Evolutionary conservation across 2,113 vertebrate genomes (phyloP), one percentile per base, ranked within the genome.

Genomic region (Caracal caracal): DNA sequence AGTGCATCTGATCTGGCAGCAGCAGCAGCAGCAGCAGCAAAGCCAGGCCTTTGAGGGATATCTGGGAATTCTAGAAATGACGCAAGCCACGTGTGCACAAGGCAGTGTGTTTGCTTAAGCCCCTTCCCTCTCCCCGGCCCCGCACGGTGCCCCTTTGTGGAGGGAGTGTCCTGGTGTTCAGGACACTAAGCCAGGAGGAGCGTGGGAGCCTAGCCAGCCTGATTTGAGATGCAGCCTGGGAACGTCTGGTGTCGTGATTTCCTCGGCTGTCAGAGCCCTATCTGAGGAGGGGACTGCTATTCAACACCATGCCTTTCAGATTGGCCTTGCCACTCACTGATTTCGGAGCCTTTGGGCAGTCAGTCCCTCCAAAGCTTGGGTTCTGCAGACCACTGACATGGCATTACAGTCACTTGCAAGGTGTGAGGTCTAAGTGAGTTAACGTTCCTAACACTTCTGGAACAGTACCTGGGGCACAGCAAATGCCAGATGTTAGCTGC

Each of bases 131-230:
- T 81, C 66, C 53, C 11, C 3, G 1, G 63, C 5, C 71, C 40
- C 47, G 13, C 40, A 19, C 0, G 0, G 59, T 19, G 3, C 24
- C 37, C 35, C 20, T 63, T 28, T 3, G 0, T 19, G 33, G 6
- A 22, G 12, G 19, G 63, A 3, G 13, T 59, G 56, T 59, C 56
- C 75, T 35, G 19, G 7, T n/a, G 7, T 47, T 61, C 35, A 33
- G 79, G 68, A 86, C 47, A 5, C 63, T 3, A 17, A 65, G 47
- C 70, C 49, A 63, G 20, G 80, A 30, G 20, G 49, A 37, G 8
- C 22, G 0, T 15, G n/a, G 78, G 19, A 13, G 53, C 22, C 35
- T 7, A 35, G 53, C 68, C 56, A 43, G 1, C 82, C 85, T 84
- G 33, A 66, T 24, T 15, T 26, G 35, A 33, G 35, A 33, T 37